These are phyloP conservation scores for Alethe diademata DNA, from an alignment of 2,113 vertebrate species.

Conservation along the genomic window DNA sequence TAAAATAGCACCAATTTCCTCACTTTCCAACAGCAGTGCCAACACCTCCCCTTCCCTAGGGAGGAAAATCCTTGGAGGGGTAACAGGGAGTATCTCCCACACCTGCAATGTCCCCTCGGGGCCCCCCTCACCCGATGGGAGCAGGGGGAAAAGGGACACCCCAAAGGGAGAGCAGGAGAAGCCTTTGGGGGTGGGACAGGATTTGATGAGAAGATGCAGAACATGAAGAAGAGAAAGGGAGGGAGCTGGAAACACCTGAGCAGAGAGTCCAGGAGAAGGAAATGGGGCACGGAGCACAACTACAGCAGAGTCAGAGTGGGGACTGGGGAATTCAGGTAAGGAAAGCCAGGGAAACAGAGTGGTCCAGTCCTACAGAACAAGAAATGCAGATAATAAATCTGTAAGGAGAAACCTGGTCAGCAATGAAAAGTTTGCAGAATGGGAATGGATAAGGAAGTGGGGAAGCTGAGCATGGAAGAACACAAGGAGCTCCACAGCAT, in stretches of 20 bases:
- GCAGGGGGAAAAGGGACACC: too few relatives aligned
- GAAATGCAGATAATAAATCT: neutral
- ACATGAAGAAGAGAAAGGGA: neutral
- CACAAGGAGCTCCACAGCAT: neutral
- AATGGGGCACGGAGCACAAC: accelerated
- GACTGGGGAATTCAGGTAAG: neutral
- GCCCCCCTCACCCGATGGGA: neutral
- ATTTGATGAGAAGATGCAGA: neutral
- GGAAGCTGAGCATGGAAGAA: neutral
- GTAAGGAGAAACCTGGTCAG: neutral
- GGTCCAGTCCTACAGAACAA: accelerated
- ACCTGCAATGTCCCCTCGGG: neutral
- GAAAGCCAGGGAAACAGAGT: neutral
- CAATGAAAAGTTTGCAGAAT: neutral
- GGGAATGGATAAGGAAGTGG: neutral
- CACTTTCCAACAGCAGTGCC: neutral
- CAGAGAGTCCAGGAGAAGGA: neutral
- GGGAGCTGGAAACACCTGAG: neutral
- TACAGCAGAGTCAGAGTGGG: neutral
- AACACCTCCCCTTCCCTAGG: neutral
- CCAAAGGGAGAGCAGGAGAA: neutral
- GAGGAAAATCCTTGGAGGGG: neutral
- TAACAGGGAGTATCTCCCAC: neutral
- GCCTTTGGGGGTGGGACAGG: neutral
- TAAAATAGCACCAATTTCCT: neutral